These are phyloP conservation scores for Valencia hispanica DNA, from an alignment of 2,797 vertebrate genomes.

Conservation along the genomic window DNA sequence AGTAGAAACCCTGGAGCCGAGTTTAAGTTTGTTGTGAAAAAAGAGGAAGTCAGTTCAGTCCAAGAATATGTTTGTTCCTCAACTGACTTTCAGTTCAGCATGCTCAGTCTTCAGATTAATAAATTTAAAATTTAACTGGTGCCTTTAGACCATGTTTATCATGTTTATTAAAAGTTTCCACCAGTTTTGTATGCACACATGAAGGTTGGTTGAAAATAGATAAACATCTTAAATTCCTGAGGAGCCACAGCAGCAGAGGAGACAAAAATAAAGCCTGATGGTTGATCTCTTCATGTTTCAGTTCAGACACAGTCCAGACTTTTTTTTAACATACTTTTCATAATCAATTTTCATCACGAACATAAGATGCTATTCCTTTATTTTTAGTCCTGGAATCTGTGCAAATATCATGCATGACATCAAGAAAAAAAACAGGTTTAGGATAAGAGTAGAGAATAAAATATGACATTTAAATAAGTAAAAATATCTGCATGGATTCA, in stretches of 20 bases:
- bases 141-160: background rate
- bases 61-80: background rate
- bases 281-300: background rate
- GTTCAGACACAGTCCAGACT: background rate
- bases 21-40: background rate
- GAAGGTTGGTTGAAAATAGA: background rate
- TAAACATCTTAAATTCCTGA: background rate
- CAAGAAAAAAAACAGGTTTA: background rate
- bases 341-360: too few relatives aligned
- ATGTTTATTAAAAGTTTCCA: background rate
- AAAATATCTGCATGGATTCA: background rate
- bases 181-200: background rate
- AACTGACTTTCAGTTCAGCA: background rate
- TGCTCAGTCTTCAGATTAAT: background rate
- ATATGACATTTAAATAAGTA: background rate
- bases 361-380: too few relatives aligned
- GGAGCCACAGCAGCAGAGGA: background rate
- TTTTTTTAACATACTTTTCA: too few relatives aligned
- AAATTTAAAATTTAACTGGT: background rate
- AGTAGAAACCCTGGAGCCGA: background rate
- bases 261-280: background rate
- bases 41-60: background rate
- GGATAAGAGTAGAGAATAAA: too few relatives aligned
- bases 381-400: background rate
- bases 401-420: background rate